Base-by-base conservation (phyloP, 2,888 invertebrate species). In the Melanostoma scalare region DNA sequence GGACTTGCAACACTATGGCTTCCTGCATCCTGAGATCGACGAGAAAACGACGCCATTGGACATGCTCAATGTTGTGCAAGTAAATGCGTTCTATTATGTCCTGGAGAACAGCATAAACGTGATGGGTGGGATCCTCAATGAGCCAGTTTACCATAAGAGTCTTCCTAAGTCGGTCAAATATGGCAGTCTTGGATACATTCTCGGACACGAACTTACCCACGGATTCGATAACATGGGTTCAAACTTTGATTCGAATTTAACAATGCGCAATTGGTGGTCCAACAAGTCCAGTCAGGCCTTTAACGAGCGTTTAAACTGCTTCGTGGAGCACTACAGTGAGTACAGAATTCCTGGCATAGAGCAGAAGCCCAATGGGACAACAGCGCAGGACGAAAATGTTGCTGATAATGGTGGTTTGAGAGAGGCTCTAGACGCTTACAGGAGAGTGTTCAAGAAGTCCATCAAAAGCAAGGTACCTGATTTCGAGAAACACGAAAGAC, bases 181-280 rank as follows among this genome's bases (percentile, higher is more conserved):
- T 35, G 90, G 90, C 6, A 89, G 89, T 2, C 80, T 90, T 2
- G 90, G 90, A 0, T 90, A 87, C 35, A 60, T 90, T 55, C 86
- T 90, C 33, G 90, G 90, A 1, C 90, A 90, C 46, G 90, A 90
- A 79, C 81, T 90, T 31, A 90, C 90, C 0, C 90, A 90, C 46
- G 90, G 89, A 0, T 89, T 90, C 35, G 90, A 90, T 71, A 86
- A 87, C 2, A 71, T 85, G 0, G 90, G 90, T 0, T 85, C 89
- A 2, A 30, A 36, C 1, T 89, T 36, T 44, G 89, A 90, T 36
- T 86, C 87, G 20, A 76, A 30, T 1, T 88, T 89, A 2, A 52
- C 82, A 0, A 0, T 4, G 1, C 87, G 87, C 0, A 85, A 87
- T 44, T 90, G 90, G 90, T 90, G 89, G 89, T 86, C 90, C 0